These are phyloP conservation scores for Ommatoiulus sabulosus DNA, from an alignment of 2,888 invertebrate species.

Conservation along the genomic window DNA sequence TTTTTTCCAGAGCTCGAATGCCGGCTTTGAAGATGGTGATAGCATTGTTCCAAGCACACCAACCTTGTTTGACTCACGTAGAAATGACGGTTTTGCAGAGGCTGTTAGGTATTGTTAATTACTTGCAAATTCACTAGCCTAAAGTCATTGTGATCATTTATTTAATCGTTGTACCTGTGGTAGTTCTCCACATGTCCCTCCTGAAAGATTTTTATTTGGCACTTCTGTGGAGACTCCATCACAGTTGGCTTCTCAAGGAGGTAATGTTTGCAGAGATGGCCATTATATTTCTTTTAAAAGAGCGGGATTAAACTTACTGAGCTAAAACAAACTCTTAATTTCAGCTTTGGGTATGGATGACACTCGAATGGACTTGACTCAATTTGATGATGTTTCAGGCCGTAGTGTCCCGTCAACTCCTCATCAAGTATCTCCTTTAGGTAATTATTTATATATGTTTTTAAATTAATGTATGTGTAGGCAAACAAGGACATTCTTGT, in stretches of 20 bases:
- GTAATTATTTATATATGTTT: conserved; percentile 38
- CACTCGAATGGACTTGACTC: conserved; percentile 79
- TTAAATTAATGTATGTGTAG: too few relatives aligned
- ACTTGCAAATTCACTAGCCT: background rate
- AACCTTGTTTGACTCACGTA: conserved; percentile 83
- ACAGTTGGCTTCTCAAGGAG: conserved; percentile 73
- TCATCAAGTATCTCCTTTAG: conserved; percentile 75
- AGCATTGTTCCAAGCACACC: conserved; percentile 92
- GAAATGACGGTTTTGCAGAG: conserved; percentile 89
- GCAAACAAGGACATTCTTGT: too few relatives aligned
- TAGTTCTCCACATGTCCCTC: conserved; percentile 83
- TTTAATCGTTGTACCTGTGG: conserved; percentile 53
- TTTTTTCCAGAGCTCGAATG: conserved; percentile 68
- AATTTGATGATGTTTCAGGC: conserved; percentile 75
- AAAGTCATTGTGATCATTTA: background rate
- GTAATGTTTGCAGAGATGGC: conserved; percentile 61
- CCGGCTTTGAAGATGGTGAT: conserved; percentile 77
- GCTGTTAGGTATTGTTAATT: conserved; percentile 73
- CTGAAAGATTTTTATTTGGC: conserved; percentile 67
- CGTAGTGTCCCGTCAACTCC: conserved; percentile 78
- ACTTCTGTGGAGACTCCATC: conserved; percentile 68
- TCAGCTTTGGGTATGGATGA: conserved; percentile 74
- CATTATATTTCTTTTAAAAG: background rate
- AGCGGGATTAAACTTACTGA: too few relatives aligned
- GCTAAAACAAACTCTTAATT: background rate